Base-by-base conservation (phyloP, 2,797 vertebrate species). In the Vultur gryphus region DNA sequence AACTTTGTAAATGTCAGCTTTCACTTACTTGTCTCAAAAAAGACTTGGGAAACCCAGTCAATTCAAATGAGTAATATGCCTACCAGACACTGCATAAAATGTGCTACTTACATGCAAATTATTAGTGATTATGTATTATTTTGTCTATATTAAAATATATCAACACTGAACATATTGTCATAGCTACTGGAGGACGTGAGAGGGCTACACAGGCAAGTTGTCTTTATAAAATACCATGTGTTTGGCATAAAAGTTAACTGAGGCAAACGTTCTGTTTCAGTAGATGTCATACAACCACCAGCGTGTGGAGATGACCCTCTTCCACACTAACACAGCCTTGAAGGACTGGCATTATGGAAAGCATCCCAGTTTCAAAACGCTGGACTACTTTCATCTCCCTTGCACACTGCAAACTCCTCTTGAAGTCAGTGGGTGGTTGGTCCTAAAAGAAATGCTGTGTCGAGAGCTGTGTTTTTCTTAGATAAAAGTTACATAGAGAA, bases 81-180 rank as follows among this genome's bases (percentile, higher is more conserved):
- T 89, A 83, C 58, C 82, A 95, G 73, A 89, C 70, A 72, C 82
- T 93, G 59, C 54, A 72, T 88, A 73, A 94, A 83, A 94, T 9
- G 14, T 86, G 87, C 65, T 80, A 90, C 83, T 93, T 93, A 75
- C 77, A 95, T 93, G 91, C 59, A 96, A 90, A 94, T 91, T 97
- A 95, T 97, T 95, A 96, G 70, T 84, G 84, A 96, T 95, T 95
- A 94, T 95, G 96, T 93, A 95, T 95, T 97, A 95, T 96, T 96
- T 96, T 96, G 92, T 96, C 94, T 92, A 93, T 94, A 97, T 93
- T 96, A 96, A 94, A 96, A 96, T 71, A 93, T 89, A 97, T 84
- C 90, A 96, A 95, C 94, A 97, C 16, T 95, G 94, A 97, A 88
- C 95, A 96, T 97, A 97, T 97, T 97, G 97, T 96, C 83, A 21